These are phyloP conservation scores for Indicator maculatus DNA, from an alignment of 2,113 vertebrate genomes.

Conservation along the genomic window DNA sequence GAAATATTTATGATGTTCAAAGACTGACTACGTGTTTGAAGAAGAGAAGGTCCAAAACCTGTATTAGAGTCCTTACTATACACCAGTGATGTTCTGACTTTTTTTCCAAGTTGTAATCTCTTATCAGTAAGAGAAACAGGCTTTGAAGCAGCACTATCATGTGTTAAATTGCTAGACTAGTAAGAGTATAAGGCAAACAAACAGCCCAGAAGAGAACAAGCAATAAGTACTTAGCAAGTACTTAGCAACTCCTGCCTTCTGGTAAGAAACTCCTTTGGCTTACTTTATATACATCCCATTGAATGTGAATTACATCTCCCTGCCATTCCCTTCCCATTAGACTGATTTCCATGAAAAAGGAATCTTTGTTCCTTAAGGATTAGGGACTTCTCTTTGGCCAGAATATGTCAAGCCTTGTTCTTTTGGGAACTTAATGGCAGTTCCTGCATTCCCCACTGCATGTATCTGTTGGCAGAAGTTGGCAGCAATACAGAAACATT, in stretches of 20 bases:
- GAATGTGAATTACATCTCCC: background rate
- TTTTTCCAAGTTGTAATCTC: background rate
- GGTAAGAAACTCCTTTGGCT: background rate
- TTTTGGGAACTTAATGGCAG: background rate
- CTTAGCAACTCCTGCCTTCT: background rate
- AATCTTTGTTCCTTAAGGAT: conserved; percentile 13
- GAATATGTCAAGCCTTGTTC: background rate
- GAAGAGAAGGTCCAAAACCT: background rate
- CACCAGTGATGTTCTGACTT: background rate
- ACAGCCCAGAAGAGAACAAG: background rate
- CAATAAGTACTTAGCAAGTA: background rate
- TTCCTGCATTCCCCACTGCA: background rate
- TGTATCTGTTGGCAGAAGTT: background rate
- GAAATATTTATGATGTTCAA: conserved; percentile 14
- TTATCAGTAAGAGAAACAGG: background rate
- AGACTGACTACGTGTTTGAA: conserved; percentile 6
- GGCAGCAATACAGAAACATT: background rate
- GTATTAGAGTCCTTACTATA: background rate
- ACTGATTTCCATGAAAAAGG: background rate
- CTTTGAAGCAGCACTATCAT: background rate
- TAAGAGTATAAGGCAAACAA: background rate
- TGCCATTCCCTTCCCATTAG: background rate
- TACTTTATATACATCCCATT: background rate
- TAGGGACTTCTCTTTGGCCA: background rate
- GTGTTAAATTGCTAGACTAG: background rate